Conservation (phyloP, 1,140 invertebrate species). For the Prorops nasuta region DNA sequence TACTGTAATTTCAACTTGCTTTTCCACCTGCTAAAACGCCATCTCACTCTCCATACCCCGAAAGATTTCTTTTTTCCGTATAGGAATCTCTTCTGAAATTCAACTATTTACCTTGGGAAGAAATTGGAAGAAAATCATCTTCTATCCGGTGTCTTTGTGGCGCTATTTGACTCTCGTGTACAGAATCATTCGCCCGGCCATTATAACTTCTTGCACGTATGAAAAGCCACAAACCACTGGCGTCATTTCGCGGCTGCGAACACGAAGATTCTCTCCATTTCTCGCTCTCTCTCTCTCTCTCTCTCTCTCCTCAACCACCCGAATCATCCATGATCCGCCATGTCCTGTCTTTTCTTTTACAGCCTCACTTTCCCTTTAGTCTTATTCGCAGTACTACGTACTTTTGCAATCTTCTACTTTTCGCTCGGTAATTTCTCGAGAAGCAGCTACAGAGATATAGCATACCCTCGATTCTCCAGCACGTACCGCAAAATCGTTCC, state of each 20-base stretch:
- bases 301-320: constrained; percentile 3
- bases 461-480: too few relatives aligned
- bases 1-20: not conserved
- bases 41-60: too few relatives aligned
- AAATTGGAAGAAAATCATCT: too few relatives aligned
- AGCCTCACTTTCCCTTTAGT: too few relatives aligned
- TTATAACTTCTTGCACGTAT: constrained; percentile 40
- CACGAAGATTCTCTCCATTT: constrained; percentile 24
- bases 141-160: constrained; percentile 7
- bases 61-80: too few relatives aligned
- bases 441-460: too few relatives aligned
- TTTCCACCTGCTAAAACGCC: too few relatives aligned
- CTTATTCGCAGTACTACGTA: not conserved
- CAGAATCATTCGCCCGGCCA: constrained; percentile 25
- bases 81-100: too few relatives aligned
- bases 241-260: constrained; percentile 37
- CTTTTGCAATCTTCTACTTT: not conserved
- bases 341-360: too few relatives aligned
- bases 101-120: not conserved
- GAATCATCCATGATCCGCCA: not conserved
- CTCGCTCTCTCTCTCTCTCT: not conserved
- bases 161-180: constrained; percentile 19
- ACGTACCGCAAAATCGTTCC: too few relatives aligned
- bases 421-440: not conserved
- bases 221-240: constrained; percentile 38